Conservation (phyloP, 2,888 invertebrate species). For the Drosophila barbarae region DNA sequence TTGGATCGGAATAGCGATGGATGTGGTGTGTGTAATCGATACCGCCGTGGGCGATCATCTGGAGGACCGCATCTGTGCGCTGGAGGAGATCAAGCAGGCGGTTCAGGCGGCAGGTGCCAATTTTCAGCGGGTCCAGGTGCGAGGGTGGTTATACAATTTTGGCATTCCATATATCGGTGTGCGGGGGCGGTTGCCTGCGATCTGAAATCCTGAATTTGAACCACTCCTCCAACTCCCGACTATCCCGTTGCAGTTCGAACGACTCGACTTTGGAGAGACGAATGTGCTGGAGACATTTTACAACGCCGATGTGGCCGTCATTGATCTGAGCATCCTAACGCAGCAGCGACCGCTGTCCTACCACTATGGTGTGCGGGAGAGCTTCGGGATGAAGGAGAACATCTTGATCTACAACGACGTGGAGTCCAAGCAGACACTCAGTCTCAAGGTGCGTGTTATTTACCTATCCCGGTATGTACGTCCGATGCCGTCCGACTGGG, state of each 20-base stretch:
- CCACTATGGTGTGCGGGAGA: constrained; percentile 97
- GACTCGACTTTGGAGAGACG: constrained; percentile 97
- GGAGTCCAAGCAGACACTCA: constrained; percentile 91
- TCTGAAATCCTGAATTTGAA: constrained; percentile 1
- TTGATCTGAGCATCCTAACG: constrained; percentile 93
- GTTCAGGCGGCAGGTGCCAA: constrained; percentile 89
- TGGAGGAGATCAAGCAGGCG: constrained; percentile 91
- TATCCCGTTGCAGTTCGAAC: constrained; percentile 88
- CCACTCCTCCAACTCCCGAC: constrained; percentile 68
- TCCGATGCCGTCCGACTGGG: constrained; percentile 4
- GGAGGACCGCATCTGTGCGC: constrained; percentile 87
- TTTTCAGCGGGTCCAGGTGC: constrained; percentile 90
- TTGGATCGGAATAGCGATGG: constrained; percentile 81
- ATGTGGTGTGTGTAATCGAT: constrained; percentile 93
- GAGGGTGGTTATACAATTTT: constrained; percentile 52
- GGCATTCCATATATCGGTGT: neutral
- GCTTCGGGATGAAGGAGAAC: constrained; percentile 98
- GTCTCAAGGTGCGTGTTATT: constrained; percentile 87
- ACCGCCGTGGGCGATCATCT: constrained; percentile 85
- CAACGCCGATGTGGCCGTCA: constrained; percentile 98
- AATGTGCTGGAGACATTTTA: constrained; percentile 97
- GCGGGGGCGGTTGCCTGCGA: neutral
- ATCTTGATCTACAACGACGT: constrained; percentile 93
- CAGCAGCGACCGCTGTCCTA: constrained; percentile 97
- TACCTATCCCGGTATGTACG: constrained; percentile 10